phyloP scores from a whole-genome alignment of 2,888 invertebrate genomes.

The Vandiemenella viatica region DNA sequence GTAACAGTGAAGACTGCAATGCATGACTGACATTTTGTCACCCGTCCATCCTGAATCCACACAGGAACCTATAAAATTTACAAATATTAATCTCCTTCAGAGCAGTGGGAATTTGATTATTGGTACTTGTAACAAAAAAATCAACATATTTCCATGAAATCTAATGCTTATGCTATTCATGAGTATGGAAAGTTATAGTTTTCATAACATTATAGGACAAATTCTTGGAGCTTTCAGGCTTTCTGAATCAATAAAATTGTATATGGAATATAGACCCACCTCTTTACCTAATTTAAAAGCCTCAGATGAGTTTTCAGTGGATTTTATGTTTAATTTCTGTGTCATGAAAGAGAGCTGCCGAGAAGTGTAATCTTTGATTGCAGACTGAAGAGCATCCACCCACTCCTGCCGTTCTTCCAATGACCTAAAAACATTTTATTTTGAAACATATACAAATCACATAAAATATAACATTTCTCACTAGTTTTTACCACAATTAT shows the following conservation, averaged over 20 bases:
- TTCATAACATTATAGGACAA: no score
- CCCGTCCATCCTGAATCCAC: conserved; percentile 41
- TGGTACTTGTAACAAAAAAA: no score
- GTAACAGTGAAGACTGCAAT: conserved; percentile 44
- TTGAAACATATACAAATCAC: background rate
- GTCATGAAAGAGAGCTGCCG: conserved; percentile 28
- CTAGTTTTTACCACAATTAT: no score
- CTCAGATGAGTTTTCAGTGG: conserved; percentile 12
- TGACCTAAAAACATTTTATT: conserved; percentile 23
- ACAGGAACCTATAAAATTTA: conserved; percentile 31
- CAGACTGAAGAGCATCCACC: conserved; percentile 31
- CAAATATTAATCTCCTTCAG: no score
- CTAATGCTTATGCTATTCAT: no score
- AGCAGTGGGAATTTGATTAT: no score
- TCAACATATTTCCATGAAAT: no score
- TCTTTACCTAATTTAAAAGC: conserved; percentile 24
- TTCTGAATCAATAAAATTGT: no score
- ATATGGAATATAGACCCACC: conserved; percentile 19
- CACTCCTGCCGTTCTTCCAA: conserved; percentile 34
- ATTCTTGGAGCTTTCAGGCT: no score
- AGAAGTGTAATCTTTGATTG: conserved; percentile 31
- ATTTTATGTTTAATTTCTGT: conserved; percentile 5
- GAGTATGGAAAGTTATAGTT: no score
- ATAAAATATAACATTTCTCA: no score
- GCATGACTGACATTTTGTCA: conserved; percentile 49